Conservation (phyloP, 2,113 vertebrate genomes). For the Columba janthina region DNA sequence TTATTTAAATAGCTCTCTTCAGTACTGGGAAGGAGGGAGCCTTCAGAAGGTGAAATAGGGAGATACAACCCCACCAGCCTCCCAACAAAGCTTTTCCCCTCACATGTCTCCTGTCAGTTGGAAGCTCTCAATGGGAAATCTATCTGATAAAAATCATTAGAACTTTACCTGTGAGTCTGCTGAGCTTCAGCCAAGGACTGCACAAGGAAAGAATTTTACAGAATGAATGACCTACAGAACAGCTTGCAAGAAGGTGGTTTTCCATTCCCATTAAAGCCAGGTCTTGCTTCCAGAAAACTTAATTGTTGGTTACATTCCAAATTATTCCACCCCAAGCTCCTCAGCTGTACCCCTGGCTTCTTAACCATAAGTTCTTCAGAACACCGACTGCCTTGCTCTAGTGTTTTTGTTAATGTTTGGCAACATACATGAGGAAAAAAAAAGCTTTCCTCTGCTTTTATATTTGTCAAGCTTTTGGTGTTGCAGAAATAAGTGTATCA, state of each 20-base stretch:
- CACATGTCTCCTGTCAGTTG: neutral
- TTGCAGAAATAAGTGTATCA: neutral
- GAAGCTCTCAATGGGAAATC: neutral
- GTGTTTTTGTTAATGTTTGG: neutral
- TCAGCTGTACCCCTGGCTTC: neutral
- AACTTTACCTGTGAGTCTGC: conserved; percentile 11
- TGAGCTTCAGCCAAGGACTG: conserved; percentile 33
- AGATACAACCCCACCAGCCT: neutral
- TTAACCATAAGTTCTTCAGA: neutral
- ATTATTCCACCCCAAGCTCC: neutral
- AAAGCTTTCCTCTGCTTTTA: neutral
- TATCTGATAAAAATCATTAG: neutral
- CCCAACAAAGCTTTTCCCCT: neutral
- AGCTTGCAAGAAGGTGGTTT: neutral
- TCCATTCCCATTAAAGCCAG: neutral
- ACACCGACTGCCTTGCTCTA: neutral
- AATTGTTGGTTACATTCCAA: neutral
- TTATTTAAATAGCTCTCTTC: neutral
- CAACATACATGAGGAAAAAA: neutral
- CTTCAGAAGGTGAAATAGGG: neutral
- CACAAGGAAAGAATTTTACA: conserved; percentile 32
- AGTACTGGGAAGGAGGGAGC: neutral
- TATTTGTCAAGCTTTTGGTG: neutral
- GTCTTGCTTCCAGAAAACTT: neutral
- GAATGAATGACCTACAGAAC: neutral